These are phyloP conservation scores for Drosophila seguyi DNA, from an alignment of 1,140 invertebrate genomes.

Conservation along the genomic window DNA sequence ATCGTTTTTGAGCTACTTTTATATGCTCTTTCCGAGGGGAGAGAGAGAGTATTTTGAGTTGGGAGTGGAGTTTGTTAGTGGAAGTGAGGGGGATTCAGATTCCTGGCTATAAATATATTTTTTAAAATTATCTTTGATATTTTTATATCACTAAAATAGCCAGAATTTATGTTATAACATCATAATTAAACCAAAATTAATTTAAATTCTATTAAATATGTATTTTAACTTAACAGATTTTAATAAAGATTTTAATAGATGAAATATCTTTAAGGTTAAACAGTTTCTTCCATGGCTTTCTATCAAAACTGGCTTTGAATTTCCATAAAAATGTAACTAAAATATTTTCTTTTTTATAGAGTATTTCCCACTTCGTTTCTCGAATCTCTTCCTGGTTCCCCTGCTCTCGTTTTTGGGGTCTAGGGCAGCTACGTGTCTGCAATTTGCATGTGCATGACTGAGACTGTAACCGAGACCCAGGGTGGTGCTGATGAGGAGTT, in stretches of 20 bases:
- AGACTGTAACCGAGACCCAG: constrained; percentile 46
- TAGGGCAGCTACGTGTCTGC: constrained; percentile 74
- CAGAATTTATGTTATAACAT: neutral
- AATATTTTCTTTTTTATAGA: neutral
- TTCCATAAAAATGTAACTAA: neutral
- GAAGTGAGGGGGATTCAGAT: too few species aligned
- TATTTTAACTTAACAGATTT: neutral
- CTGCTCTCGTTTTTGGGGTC: constrained; percentile 36
- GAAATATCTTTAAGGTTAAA: neutral
- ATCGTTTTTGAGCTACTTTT: neutral
- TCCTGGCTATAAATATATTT: too few species aligned
- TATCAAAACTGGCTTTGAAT: too few species aligned
- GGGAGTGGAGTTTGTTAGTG: accelerated
- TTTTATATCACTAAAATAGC: too few species aligned
- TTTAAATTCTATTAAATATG: neutral
- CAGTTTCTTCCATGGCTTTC: too few species aligned
- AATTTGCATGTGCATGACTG: constrained; percentile 78
- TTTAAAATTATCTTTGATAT: too few species aligned
- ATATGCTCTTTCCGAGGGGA: constrained; percentile 16
- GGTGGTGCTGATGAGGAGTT: constrained; percentile 26
- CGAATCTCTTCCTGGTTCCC: neutral
- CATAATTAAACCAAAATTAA: neutral
- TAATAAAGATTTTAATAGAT: neutral
- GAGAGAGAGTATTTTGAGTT: neutral
- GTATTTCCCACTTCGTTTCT: constrained; percentile 1